Percentiles rank a stretch among this genome's conserved stretches.
Conservation (phyloP, 2,888 invertebrate genomes). For the Laothoe populi region DNA sequence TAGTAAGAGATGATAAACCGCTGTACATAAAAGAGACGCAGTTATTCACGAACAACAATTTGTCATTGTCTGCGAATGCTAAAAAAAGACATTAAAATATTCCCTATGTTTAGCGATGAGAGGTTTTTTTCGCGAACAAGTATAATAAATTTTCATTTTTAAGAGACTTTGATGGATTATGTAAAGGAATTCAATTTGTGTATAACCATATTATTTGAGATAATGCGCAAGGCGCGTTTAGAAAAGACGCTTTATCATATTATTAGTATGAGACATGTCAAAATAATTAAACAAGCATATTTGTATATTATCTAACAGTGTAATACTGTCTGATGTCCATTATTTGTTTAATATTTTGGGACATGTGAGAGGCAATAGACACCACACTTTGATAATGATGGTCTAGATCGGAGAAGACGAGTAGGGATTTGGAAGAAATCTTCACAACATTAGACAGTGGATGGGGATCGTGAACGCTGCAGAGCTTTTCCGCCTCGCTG, state of each 20-base stretch:
- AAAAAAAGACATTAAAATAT: constrained; percentile 56
- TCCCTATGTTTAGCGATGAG: constrained; percentile 48
- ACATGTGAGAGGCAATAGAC: too few relatives aligned
- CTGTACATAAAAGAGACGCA: background rate
- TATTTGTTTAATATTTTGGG: too few relatives aligned
- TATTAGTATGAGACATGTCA: background rate
- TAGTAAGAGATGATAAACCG: constrained; percentile 22
- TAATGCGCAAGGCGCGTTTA: constrained; percentile 37
- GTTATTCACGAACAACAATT: constrained; percentile 38
- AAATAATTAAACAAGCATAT: too few relatives aligned
- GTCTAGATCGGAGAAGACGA: too few relatives aligned
- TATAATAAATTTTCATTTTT: constrained; percentile 56
- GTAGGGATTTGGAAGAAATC: too few relatives aligned
- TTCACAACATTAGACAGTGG: too few relatives aligned
- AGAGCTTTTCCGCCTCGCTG: too few relatives aligned
- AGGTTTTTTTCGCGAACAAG: constrained; percentile 52
- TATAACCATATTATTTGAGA: constrained; percentile 41
- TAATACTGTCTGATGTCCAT: too few relatives aligned
- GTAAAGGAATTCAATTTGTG: constrained; percentile 63
- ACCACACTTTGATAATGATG: too few relatives aligned
- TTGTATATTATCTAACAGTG: too few relatives aligned
- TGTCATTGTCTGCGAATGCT: constrained; percentile 47
- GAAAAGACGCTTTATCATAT: constrained; percentile 13
- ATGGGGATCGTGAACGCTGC: too few relatives aligned
- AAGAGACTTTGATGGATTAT: constrained; percentile 70